These are phyloP conservation scores for Erpornis zantholeuca DNA, from an alignment of 2,113 vertebrate genomes.

Conservation along the genomic window DNA sequence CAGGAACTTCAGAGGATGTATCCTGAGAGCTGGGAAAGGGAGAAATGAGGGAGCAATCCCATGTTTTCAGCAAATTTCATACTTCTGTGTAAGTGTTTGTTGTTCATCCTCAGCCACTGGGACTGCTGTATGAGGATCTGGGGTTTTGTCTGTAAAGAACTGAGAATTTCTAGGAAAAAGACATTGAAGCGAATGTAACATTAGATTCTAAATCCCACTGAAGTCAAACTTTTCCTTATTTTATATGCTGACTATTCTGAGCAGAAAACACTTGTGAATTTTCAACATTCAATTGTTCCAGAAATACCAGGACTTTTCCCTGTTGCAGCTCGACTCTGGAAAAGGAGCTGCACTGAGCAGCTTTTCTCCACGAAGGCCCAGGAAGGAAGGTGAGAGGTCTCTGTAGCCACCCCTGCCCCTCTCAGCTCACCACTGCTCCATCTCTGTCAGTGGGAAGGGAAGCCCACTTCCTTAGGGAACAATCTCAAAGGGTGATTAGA, in stretches of 20 bases:
- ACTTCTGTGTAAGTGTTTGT: neutral
- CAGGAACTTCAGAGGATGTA: neutral
- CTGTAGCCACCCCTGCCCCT: neutral
- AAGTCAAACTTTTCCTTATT: neutral
- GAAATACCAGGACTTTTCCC: neutral
- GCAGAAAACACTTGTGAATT: neutral
- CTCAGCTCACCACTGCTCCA: neutral
- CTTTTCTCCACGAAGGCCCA: neutral
- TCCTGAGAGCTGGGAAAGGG: neutral
- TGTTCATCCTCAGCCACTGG: neutral
- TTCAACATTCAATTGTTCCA: neutral
- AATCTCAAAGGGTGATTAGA: neutral
- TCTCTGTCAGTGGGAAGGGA: neutral
- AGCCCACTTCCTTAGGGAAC: neutral
- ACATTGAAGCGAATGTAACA: rapidly evolving
- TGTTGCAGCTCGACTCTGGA: neutral
- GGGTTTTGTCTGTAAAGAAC: neutral
- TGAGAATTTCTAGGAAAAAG: neutral
- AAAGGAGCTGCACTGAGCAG: neutral
- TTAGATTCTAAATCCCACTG: neutral
- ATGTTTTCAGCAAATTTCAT: neutral
- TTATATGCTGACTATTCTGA: neutral
- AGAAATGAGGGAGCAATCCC: neutral
- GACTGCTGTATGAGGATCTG: neutral
- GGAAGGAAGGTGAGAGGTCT: neutral